These are phyloP conservation scores for Hirtodrosophila trivittata DNA, from an alignment of 2,888 invertebrate genomes.

Conservation along the genomic window DNA sequence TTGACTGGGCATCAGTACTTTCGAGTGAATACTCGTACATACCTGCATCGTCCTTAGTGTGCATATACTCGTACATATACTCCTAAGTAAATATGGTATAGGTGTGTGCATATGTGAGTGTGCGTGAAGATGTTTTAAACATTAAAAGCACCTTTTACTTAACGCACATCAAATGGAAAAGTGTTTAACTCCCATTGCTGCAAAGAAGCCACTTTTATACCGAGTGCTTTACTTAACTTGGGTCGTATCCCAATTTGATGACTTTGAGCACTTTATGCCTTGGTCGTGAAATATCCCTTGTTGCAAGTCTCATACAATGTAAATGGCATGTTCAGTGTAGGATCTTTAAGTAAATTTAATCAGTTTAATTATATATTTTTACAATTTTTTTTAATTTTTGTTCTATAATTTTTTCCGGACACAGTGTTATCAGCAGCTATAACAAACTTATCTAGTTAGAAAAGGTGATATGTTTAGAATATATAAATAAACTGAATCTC, in stretches of 20 bases:
- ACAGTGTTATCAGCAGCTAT: too few relatives aligned
- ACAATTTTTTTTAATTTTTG: too few relatives aligned
- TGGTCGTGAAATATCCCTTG: too few relatives aligned
- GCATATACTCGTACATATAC: too few relatives aligned
- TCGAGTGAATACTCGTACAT: constrained; percentile 27
- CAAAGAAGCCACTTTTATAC: constrained; percentile 9
- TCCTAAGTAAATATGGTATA: background rate
- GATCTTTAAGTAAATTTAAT: too few relatives aligned
- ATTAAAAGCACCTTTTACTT: constrained; percentile 70
- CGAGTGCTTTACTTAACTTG: constrained; percentile 17
- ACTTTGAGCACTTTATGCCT: constrained; percentile 26
- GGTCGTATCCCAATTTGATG: constrained; percentile 39
- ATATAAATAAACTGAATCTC: too few relatives aligned
- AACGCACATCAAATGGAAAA: constrained; percentile 61
- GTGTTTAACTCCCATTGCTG: constrained; percentile 34
- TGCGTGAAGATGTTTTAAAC: constrained; percentile 46
- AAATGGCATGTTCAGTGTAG: too few relatives aligned
- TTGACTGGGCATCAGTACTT: constrained; percentile 48
- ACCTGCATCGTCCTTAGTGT: constrained; percentile 11
- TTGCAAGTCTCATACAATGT: too few relatives aligned
- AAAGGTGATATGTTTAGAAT: too few relatives aligned
- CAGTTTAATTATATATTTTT: too few relatives aligned
- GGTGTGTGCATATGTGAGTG: constrained; percentile 20
- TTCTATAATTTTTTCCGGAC: too few relatives aligned
- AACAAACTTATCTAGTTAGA: too few relatives aligned